These are phyloP conservation scores for Halocynthia roretzi DNA, from an alignment of 23 tunicate species.

Conservation along the genomic window DNA sequence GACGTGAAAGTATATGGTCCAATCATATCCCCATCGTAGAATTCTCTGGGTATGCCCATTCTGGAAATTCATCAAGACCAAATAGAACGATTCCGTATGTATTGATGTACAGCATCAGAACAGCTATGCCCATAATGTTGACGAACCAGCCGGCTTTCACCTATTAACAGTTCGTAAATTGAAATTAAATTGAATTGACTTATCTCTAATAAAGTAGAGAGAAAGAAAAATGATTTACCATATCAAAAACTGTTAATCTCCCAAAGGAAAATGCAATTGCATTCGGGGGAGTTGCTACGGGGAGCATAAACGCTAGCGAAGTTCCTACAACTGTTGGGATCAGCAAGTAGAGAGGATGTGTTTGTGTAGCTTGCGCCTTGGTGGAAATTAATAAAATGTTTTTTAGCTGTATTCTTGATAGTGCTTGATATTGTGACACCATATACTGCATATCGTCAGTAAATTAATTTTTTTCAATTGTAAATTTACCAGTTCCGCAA, in stretches of 20 bases:
- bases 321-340: constrained; percentile 60
- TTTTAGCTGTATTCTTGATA: neutral
- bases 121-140: too few species aligned
- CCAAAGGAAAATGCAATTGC: constrained; percentile 92
- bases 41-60: too few species aligned
- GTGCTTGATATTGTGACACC: neutral
- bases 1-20: too few species aligned
- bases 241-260: constrained; percentile 60
- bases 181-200: too few species aligned
- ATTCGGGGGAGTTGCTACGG: constrained; percentile 90
- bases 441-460: neutral
- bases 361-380: constrained; percentile 56
- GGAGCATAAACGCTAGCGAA: constrained; percentile 82
- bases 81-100: too few species aligned
- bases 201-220: too few species aligned
- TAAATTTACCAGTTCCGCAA: constrained; percentile 66
- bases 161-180: too few species aligned
- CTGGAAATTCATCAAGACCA: too few species aligned
- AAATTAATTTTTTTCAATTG: neutral
- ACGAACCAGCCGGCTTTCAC: too few species aligned
- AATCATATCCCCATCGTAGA: too few species aligned
- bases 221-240: constrained; percentile 32
- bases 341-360: constrained; percentile 72
- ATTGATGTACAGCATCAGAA: too few species aligned
- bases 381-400: neutral